Base-by-base conservation (phyloP, 2,113 vertebrate genomes). In the Gobius niger region DNA sequence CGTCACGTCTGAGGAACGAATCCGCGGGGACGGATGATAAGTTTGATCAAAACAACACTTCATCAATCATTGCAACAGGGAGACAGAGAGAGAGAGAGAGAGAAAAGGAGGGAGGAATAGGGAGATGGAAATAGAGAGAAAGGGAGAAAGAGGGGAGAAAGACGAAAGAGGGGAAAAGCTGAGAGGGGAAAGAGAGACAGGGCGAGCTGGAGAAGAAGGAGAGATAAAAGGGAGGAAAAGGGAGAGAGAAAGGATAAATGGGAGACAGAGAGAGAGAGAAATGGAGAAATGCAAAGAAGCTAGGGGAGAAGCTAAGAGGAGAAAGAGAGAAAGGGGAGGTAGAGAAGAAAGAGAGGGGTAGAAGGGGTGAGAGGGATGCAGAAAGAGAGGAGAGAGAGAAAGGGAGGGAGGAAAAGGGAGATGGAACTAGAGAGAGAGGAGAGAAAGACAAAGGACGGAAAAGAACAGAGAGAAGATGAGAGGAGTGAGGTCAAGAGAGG, bases 51-150 rank as follows among this genome's bases (percentile, higher is more conserved):
- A 75, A 68, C 41, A 7, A 68, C 46, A 7, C 50, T 57, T 18
- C 49, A 76, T 84, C 63, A 62, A 65, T 84, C 73, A 76, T 74
- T 40, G 24, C 13, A 34, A 46, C 54, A 9, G 11, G 2, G 12
- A 14, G 13, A 52, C 2, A 52, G n/a, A 2, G 8, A 52, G 51
- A 18, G 61, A 0, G 7, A n/a, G 60, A 53, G 67, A 77, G 7
- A 9, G 15, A 51, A 7, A n/a, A 4, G 7, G 13, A 50, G 15
- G n/a, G 6, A n/a, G 14, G 6, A 13, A 47, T 2, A n/a, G 15
- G 7, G 50, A 51, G n/a, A 51, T 5, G n/a, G 5, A n/a, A 0
- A 16, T 6, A n/a, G 1, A 16, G 49, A 2, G 15, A 7, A 4
- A 12, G 24, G 24, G 24, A 4, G 9, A 12, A 9, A 4, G 4